Conservation (phyloP, 2,888 invertebrate species). For the Smittia aterrima region DNA sequence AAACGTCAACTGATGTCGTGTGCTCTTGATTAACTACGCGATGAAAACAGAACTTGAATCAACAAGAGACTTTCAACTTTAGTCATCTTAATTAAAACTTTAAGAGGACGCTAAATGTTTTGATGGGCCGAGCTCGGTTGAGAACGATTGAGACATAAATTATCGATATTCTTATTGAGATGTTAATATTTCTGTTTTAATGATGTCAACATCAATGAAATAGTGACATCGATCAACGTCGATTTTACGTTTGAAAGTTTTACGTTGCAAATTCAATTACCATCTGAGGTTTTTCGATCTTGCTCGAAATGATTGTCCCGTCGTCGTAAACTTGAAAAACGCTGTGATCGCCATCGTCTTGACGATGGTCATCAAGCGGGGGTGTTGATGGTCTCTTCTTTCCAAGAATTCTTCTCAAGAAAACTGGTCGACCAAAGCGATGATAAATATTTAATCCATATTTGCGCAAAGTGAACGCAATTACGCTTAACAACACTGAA, state of each 20-base stretch:
- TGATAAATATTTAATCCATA: constrained; percentile 13
- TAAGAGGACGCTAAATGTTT: background rate
- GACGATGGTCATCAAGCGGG: constrained; percentile 2
- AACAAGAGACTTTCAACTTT: no score
- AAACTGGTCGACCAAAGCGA: constrained; percentile 31
- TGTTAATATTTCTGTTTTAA: background rate
- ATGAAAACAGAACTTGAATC: no score
- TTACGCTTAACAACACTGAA: background rate
- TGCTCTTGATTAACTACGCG: no score
- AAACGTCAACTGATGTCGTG: no score
- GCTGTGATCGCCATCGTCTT: constrained; percentile 1
- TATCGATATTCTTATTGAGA: background rate
- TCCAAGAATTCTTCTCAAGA: constrained; percentile 22
- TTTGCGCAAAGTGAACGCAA: constrained; percentile 19
- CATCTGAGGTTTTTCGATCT: constrained; percentile 19
- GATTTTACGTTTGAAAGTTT: background rate
- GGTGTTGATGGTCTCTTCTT: constrained; percentile 33
- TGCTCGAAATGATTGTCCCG: constrained; percentile 23
- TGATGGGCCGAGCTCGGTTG: background rate
- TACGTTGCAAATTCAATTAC: background rate
- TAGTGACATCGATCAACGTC: background rate
- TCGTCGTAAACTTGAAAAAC: constrained; percentile 25
- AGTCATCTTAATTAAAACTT: background rate
- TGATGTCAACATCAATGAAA: no score
- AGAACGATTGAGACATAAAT: background rate